Percentiles rank a stretch among this genome's conserved stretches.
Conservation (phyloP, 2,113 vertebrate species). For the Labeo catla region DNA sequence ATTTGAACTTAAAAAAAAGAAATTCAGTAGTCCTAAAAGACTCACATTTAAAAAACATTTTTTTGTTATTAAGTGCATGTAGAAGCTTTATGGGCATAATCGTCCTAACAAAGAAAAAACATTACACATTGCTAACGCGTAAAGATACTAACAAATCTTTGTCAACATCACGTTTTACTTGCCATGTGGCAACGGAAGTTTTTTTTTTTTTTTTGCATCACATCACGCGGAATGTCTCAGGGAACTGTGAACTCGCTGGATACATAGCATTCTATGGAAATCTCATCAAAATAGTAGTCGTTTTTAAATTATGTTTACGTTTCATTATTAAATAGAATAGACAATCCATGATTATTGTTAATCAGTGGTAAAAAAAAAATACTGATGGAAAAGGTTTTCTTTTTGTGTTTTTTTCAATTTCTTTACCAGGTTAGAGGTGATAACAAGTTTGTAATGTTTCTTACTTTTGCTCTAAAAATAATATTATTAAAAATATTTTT, state of each 20-base stretch:
- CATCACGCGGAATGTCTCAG: neutral
- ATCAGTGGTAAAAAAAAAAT: neutral
- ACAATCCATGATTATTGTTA: neutral
- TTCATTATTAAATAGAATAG: neutral
- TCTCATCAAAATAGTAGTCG: neutral
- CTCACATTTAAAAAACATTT: neutral
- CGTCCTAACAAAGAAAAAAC: neutral
- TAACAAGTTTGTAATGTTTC: neutral
- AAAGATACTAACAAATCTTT: neutral
- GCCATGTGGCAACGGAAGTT: slow-evolving; percentile 41
- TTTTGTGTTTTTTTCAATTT: neutral
- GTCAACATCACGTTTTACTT: neutral
- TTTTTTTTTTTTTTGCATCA: neutral
- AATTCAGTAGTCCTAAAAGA: neutral
- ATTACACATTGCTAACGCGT: neutral
- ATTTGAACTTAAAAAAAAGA: neutral
- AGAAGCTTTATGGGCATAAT: neutral
- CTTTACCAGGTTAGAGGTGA: neutral
- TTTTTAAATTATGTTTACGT: neutral
- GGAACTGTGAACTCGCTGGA: neutral
- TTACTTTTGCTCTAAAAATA: neutral
- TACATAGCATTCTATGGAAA: neutral
- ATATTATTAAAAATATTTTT: neutral
- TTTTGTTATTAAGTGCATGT: neutral
- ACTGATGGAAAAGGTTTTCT: neutral